These are phyloP conservation scores for Macropis europaea DNA, from an alignment of 2,888 invertebrate species.

Conservation along the genomic window DNA sequence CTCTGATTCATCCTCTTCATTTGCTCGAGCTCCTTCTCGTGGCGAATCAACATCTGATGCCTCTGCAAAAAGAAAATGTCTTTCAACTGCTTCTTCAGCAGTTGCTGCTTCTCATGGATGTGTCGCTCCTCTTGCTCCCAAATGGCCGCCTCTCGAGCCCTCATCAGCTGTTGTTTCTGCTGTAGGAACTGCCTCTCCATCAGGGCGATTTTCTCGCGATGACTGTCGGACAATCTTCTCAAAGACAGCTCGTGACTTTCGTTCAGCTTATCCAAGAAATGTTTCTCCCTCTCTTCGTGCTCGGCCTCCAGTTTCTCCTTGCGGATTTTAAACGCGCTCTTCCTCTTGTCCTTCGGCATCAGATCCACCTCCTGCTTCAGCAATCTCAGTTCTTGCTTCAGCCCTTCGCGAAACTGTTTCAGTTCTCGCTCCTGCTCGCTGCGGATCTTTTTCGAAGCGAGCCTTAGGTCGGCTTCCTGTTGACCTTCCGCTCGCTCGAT, in stretches of 20 bases:
- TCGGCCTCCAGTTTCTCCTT: conserved; percentile 94
- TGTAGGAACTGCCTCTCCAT: conserved; percentile 96
- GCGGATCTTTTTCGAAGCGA: conserved; percentile 93
- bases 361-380: conserved; percentile 96
- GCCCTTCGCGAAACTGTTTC: conserved; percentile 94
- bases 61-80: conserved; percentile 98
- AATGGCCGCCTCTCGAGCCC: conserved; percentile 94
- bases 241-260: conserved; percentile 93
- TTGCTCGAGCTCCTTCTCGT: conserved; percentile 98
- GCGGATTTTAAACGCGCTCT: conserved; percentile 91
- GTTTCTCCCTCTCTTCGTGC: conserved; percentile 93
- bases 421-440: conserved; percentile 97
- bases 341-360: conserved; percentile 94
- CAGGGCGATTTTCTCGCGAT: conserved; percentile 94
- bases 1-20: conserved; percentile 92
- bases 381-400: conserved; percentile 95
- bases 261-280: conserved; percentile 93
- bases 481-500: conserved; percentile 96
- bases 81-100: conserved; percentile 96
- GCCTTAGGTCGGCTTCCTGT: conserved; percentile 93
- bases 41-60: conserved; percentile 98
- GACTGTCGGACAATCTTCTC: conserved; percentile 92
- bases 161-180: conserved; percentile 93
- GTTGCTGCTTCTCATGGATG: conserved; percentile 96
- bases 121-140: conserved; percentile 99